A percentile compares a stretch with the other conserved stretches of the same genome.
These are phyloP conservation scores for Cantharis nigra DNA, from an alignment of 2,888 invertebrate species.

Conservation along the genomic window DNA sequence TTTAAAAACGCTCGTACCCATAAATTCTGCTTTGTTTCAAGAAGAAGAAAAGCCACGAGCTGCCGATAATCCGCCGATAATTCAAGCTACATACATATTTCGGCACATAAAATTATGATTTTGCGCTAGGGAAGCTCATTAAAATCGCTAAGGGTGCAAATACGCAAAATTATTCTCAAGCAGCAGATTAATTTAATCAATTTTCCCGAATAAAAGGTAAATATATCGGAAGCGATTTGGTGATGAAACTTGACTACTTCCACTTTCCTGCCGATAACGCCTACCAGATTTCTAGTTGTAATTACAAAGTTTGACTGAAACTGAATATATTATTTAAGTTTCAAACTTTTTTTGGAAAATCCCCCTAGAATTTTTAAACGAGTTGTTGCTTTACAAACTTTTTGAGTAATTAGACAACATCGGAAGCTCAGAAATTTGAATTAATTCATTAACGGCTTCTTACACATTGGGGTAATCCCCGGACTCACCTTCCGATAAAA, in stretches of 20 bases:
- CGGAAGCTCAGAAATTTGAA: too few relatives aligned
- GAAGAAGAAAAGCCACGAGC: too few relatives aligned
- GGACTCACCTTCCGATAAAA: conserved; percentile 68
- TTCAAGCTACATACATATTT: background rate
- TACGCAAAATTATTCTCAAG: background rate
- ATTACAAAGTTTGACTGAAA: background rate
- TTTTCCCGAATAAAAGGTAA: background rate
- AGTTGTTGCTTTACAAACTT: background rate
- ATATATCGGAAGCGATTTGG: background rate
- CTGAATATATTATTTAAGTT: background rate
- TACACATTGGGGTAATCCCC: too few relatives aligned
- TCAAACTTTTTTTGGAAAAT: background rate
- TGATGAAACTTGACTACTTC: background rate
- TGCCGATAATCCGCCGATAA: too few relatives aligned
- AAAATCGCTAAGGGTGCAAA: background rate
- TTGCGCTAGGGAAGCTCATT: background rate
- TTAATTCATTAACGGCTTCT: too few relatives aligned
- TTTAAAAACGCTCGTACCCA: background rate
- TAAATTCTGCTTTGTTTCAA: too few relatives aligned
- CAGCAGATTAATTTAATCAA: background rate
- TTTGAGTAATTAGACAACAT: background rate
- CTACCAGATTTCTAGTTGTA: background rate
- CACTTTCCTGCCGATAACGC: background rate
- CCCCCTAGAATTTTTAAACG: background rate
- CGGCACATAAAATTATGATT: background rate